These are phyloP conservation scores for Linepithema humile DNA, from an alignment of 1,140 invertebrate genomes.

Conservation along the genomic window DNA sequence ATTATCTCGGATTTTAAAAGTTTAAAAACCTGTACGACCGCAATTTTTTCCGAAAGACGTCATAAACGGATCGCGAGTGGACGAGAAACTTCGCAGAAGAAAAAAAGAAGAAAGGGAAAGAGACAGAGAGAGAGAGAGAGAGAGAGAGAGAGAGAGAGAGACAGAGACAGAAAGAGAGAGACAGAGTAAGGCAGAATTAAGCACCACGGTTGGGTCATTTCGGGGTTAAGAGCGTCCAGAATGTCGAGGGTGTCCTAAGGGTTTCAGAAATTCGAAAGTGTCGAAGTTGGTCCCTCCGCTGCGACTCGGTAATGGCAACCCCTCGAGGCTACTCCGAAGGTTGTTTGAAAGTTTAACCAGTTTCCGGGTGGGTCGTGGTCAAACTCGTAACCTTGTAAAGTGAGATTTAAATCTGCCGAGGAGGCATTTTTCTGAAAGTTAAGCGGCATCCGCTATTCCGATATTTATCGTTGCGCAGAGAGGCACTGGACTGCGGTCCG, in stretches of 20 bases:
- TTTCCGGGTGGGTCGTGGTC: slow-evolving; percentile 54
- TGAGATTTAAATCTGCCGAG: slow-evolving; percentile 57
- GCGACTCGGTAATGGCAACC: slow-evolving; percentile 65
- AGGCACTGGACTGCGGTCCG: background rate
- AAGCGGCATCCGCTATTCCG: background rate
- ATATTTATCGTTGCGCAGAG: slow-evolving; percentile 20
- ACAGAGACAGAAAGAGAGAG: background rate
- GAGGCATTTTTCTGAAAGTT: slow-evolving; percentile 25
- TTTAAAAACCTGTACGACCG: background rate
- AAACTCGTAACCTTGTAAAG: slow-evolving; percentile 59
- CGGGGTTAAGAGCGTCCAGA: slow-evolving; percentile 24
- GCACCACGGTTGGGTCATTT: slow-evolving; percentile 16
- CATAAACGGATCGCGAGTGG: background rate
- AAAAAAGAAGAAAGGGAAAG: too few relatives aligned
- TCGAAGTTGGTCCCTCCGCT: slow-evolving; percentile 62
- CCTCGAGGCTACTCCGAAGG: slow-evolving; percentile 54
- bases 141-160: background rate
- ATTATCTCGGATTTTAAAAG: background rate
- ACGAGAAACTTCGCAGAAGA: slow-evolving; percentile 34
- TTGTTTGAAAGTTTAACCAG: slow-evolving; percentile 70
- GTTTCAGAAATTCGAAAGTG: slow-evolving; percentile 57
- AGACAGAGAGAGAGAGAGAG: background rate
- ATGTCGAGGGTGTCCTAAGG: slow-evolving; percentile 55
- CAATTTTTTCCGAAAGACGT: background rate
- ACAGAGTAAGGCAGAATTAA: slow-evolving; percentile 18